Conservation (phyloP, 2,113 vertebrate genomes). For the Callaeas wilsoni region DNA sequence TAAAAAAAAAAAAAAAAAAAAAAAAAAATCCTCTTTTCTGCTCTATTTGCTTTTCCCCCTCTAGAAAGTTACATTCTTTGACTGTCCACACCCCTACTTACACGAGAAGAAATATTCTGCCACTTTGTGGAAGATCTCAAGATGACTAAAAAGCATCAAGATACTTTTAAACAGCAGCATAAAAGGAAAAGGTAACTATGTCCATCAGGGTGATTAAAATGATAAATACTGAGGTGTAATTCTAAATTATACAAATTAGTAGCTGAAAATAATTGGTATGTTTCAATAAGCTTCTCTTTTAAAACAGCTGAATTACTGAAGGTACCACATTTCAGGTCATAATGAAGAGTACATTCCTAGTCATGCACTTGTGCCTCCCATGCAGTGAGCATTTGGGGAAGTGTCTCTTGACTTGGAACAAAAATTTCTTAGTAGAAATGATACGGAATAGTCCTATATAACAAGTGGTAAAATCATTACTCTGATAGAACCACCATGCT, state of each 20-base stretch:
- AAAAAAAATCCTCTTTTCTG: constrained; percentile 59
- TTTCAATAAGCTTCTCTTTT: not conserved
- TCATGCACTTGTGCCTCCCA: not conserved
- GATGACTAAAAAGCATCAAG: constrained; percentile 63
- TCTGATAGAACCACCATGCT: not conserved
- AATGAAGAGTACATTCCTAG: not conserved
- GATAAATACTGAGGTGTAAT: not conserved
- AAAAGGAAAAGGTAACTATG: constrained; percentile 62
- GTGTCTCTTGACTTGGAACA: not conserved
- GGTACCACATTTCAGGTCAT: not conserved
- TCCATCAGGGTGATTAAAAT: constrained; percentile 16
- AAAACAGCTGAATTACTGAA: not conserved
- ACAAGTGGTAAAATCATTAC: not conserved
- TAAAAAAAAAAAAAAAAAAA: not conserved
- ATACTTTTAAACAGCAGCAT: constrained; percentile 57
- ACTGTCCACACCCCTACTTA: constrained; percentile 65
- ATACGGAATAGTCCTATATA: not conserved
- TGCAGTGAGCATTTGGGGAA: not conserved
- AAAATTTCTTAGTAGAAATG: not conserved
- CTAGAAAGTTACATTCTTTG: constrained; percentile 69
- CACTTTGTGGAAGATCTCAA: constrained; percentile 61
- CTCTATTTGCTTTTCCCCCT: constrained; percentile 63
- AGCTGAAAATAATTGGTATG: not conserved
- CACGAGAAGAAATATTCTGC: constrained; percentile 59
- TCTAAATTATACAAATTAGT: not conserved